Conservation (phyloP, 2,797 vertebrate species). For the Pogonophryne albipinna region DNA sequence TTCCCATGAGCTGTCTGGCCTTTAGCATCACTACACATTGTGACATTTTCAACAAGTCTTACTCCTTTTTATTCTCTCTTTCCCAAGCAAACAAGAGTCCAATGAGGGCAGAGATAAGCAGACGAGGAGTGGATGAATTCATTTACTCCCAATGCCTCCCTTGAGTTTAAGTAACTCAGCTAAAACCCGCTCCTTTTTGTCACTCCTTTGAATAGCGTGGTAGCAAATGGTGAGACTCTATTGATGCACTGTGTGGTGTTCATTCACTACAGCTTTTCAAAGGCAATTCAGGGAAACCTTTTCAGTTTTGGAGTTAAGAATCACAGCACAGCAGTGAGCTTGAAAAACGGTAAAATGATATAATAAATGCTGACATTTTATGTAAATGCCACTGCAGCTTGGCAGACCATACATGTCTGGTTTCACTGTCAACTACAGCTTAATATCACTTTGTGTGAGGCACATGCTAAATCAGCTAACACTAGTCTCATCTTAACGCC, state of each 20-base stretch:
- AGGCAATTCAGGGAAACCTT: constrained; percentile 34
- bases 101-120: constrained; percentile 22
- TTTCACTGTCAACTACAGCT: constrained; percentile 3
- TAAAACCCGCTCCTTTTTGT: constrained; percentile 17
- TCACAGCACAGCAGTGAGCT: neutral
- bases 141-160: constrained; percentile 34
- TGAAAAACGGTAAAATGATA: neutral
- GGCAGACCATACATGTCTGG: constrained; percentile 23
- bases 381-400: constrained; percentile 50
- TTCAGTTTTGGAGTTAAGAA: neutral
- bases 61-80: constrained; percentile 16
- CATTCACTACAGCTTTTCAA: neutral
- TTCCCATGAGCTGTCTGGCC: constrained; percentile 34
- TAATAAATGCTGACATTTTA: constrained; percentile 45
- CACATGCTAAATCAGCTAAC: constrained; percentile 7
- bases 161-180: constrained; percentile 21
- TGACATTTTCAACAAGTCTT: neutral
- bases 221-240: constrained; percentile 6
- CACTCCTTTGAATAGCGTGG: constrained; percentile 9
- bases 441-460: constrained; percentile 11
- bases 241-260: constrained; percentile 1
- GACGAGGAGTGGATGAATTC: constrained; percentile 38
- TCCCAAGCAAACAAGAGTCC: constrained; percentile 4
- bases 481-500: neutral
- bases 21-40: constrained; percentile 12